These are phyloP conservation scores for Ephestia elutella DNA, from an alignment of 1,140 invertebrate genomes.

Conservation along the genomic window DNA sequence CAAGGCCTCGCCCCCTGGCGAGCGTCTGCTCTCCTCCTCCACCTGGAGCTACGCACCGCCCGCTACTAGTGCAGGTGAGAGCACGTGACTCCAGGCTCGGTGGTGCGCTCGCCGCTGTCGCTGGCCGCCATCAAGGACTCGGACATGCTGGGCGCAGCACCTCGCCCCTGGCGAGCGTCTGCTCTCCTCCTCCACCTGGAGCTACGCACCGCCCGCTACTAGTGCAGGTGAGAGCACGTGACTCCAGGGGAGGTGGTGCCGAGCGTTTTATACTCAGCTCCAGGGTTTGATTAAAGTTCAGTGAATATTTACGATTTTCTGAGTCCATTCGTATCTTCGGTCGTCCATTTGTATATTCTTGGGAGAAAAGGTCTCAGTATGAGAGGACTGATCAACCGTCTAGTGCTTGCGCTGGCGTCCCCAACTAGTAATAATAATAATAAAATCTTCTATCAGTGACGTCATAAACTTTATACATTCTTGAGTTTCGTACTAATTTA, in stretches of 20 bases:
- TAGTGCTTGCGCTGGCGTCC: too few relatives aligned
- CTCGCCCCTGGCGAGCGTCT: constrained; percentile 81
- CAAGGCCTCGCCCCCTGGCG: constrained; percentile 82
- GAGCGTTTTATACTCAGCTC: too few relatives aligned
- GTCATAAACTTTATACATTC: too few relatives aligned
- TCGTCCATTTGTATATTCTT: too few relatives aligned
- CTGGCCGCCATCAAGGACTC: constrained; percentile 91
- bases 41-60: constrained; percentile 94
- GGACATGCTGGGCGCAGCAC: constrained; percentile 84
- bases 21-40: constrained; percentile 84
- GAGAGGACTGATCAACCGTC: too few relatives aligned
- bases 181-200: constrained; percentile 91
- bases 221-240: constrained; percentile 78
- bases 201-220: constrained; percentile 87
- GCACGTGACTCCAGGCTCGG: constrained; percentile 93
- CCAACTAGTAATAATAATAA: too few relatives aligned
- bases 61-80: constrained; percentile 73
- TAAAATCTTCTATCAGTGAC: too few relatives aligned
- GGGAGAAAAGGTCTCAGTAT: too few relatives aligned
- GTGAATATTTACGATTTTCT: too few relatives aligned
- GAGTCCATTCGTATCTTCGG: too few relatives aligned
- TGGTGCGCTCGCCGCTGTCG: constrained; percentile 90
- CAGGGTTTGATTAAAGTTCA: too few relatives aligned
- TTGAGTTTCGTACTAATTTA: background rate
- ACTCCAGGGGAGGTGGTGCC: constrained; percentile 95